Evolutionary conservation across 1,140 invertebrate genomes (phyloP).

Genomic region (Limonius californicus): DNA sequence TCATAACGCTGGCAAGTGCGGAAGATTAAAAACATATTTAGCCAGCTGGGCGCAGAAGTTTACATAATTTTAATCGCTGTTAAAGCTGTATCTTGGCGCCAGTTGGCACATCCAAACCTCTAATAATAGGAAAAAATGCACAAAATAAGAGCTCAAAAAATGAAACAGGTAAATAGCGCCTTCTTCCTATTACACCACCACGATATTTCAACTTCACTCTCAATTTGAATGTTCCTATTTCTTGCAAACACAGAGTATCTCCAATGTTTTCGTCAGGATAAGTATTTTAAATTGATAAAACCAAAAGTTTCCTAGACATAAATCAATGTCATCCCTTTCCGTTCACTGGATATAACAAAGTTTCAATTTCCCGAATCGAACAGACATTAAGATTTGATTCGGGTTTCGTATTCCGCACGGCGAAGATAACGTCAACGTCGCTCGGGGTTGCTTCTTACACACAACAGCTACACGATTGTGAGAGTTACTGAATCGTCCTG

Average conservation of each 20-base stretch:
- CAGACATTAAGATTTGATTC: conserved; percentile 44
- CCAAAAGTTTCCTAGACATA: conserved; percentile 37
- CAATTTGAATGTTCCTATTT: not conserved
- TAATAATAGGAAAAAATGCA: too few species aligned
- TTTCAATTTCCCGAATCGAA: conserved; percentile 44
- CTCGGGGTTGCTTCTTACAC: conserved; percentile 7
- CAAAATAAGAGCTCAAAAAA: too few species aligned
- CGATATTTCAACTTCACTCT: not conserved
- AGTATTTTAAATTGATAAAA: conserved; percentile 30
- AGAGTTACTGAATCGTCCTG: too few species aligned
- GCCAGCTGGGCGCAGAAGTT: not conserved
- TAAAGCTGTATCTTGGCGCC: too few species aligned
- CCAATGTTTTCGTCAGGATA: not conserved
- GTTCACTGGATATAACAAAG: conserved; percentile 38
- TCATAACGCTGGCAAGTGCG: not conserved
- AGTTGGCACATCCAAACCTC: too few species aligned
- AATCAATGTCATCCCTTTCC: conserved; percentile 43
- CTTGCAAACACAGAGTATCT: not conserved
- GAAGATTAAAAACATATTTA: not conserved
- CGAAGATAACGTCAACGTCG: conserved; percentile 23
- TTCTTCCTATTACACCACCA: too few species aligned
- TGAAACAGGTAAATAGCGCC: too few species aligned
- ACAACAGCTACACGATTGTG: not conserved
- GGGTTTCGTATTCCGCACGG: conserved; percentile 25
- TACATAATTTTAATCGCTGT: not conserved